These are phyloP conservation scores for Collichthys lucidus DNA, from an alignment of 2,113 vertebrate species.

Conservation along the genomic window DNA sequence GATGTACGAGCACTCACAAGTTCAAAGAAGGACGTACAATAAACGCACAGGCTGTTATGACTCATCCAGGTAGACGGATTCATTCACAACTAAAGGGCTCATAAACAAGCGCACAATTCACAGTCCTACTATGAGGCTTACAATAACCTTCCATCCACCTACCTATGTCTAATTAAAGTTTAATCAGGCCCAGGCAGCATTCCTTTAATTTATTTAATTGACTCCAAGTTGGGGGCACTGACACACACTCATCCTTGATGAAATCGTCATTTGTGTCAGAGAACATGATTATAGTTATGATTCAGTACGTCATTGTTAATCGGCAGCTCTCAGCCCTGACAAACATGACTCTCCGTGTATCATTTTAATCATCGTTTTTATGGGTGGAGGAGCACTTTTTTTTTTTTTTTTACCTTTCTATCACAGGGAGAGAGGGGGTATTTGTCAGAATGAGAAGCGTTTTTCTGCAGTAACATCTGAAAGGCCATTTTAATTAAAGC, in stretches of 20 bases:
- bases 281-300: constrained; percentile 35
- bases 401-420: constrained; percentile 37
- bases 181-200: constrained; percentile 36
- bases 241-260: constrained; percentile 8
- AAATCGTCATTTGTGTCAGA: constrained; percentile 44
- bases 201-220: constrained; percentile 59
- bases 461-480: constrained; percentile 42
- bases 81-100: constrained; percentile 64
- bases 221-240: constrained; percentile 21
- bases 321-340: constrained; percentile 32
- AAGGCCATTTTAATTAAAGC: constrained; percentile 62
- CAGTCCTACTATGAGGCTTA: constrained; percentile 16
- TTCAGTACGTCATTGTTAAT: constrained; percentile 37
- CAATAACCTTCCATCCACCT: constrained; percentile 50
- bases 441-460: constrained; percentile 14
- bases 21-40: constrained; percentile 48
- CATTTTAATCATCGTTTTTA: constrained; percentile 38
- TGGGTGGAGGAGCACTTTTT: background rate
- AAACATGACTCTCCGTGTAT: constrained; percentile 21
- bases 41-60: constrained; percentile 43
- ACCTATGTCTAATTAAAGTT: constrained; percentile 54
- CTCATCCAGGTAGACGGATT: constrained; percentile 44
- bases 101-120: constrained; percentile 50
- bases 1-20: constrained; percentile 34
- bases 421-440: background rate